Conservation (phyloP, 2,113 vertebrate genomes). For the Stictonetta naevosa region DNA sequence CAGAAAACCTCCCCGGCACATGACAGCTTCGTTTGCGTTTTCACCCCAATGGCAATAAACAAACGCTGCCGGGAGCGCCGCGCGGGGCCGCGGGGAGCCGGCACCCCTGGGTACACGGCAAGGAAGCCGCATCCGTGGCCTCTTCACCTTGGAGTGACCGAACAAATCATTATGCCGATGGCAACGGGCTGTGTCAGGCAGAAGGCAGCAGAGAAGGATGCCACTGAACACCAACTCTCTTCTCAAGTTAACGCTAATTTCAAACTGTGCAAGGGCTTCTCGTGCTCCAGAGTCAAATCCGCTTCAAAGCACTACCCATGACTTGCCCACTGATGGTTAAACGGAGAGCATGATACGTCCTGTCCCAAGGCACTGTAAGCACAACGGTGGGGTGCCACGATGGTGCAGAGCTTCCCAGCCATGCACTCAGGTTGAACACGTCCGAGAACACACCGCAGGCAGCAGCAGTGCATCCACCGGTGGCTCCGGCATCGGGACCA, state of each 20-base stretch:
- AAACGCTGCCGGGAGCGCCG: neutral
- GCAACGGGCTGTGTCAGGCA: rapidly evolving
- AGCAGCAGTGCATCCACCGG: neutral
- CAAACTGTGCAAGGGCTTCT: neutral
- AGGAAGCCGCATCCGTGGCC: neutral
- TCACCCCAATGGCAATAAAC: neutral
- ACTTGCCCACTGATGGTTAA: rapidly evolving
- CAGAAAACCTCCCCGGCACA: neutral
- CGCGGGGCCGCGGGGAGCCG: neutral
- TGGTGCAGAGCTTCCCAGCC: neutral
- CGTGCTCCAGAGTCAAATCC: neutral
- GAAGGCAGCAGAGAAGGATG: neutral
- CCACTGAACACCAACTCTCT: neutral
- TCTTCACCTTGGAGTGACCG: rapidly evolving
- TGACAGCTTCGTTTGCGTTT: conserved; percentile 1
- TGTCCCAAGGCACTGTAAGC: rapidly evolving
- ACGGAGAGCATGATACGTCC: rapidly evolving
- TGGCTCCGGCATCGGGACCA: neutral
- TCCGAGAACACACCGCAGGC: rapidly evolving
- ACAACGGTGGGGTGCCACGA: neutral
- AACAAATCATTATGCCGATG: rapidly evolving
- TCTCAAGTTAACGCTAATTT: rapidly evolving
- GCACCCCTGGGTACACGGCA: rapidly evolving
- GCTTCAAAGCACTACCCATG: neutral
- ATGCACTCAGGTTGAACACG: rapidly evolving